Conservation (phyloP, 2,888 invertebrate species). For the Acheta domesticus region DNA sequence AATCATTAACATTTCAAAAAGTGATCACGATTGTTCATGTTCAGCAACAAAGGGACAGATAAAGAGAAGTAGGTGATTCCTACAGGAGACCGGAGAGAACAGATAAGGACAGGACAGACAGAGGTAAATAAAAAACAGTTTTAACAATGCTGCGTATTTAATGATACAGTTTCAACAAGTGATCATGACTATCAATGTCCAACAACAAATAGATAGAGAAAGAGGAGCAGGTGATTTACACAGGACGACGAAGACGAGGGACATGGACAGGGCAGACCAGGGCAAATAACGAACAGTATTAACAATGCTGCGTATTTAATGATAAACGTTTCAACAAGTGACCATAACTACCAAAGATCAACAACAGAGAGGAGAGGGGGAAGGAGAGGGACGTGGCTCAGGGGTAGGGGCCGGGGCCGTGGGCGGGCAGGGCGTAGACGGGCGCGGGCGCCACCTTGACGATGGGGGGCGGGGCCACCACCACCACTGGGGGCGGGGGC, state of each 20-base stretch:
- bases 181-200: not conserved
- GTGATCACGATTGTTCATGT: not conserved
- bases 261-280: not conserved
- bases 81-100: too few species aligned
- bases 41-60: not conserved
- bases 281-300: not conserved
- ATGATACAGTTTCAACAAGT: not conserved
- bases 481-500: not conserved
- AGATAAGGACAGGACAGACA: not conserved
- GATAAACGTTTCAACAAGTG: not conserved
- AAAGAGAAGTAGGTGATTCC: too few species aligned
- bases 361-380: not conserved
- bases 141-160: not conserved
- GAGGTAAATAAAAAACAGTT: not conserved
- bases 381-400: not conserved
- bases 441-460: not conserved
- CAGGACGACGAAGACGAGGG: too few species aligned
- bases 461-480: not conserved
- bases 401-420: not conserved
- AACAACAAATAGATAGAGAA: not conserved
- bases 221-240: too few species aligned
- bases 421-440: not conserved
- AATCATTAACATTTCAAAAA: not conserved
- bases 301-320: conserved; percentile 9
- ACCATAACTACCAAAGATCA: not conserved